Evolutionary conservation across 2,113 vertebrate species (phyloP).

Genomic region (Lates calcarifer): DNA sequence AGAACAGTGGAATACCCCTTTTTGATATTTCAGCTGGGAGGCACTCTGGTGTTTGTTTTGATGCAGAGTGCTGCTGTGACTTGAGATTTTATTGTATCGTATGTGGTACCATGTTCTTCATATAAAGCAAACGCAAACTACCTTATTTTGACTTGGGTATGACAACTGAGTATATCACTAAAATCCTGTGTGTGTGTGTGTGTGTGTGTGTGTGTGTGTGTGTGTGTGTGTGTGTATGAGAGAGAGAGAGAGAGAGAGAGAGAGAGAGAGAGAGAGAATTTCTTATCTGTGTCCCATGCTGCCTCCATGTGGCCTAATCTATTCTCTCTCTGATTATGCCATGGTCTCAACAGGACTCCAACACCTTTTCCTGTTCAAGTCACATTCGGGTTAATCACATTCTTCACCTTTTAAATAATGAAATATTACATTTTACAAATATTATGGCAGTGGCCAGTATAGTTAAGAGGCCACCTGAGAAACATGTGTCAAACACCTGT

Average conservation of each 20-base stretch:
- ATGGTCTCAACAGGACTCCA: neutral
- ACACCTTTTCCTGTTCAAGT: neutral
- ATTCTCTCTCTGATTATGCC: neutral
- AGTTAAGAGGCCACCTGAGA: neutral
- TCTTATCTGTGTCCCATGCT: conserved; percentile 26
- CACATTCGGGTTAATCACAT: neutral
- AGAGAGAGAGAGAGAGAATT: neutral
- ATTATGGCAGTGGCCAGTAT: neutral
- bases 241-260: neutral
- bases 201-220: neutral
- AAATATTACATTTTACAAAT: neutral
- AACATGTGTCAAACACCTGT: neutral
- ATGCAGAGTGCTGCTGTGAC: neutral
- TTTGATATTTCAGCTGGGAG: conserved; percentile 19
- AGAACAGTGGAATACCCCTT: neutral
- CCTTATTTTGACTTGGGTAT: neutral
- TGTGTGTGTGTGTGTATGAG: neutral
- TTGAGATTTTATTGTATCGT: neutral
- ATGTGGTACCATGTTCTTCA: neutral
- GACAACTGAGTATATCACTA: neutral
- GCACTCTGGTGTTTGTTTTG: conserved; percentile 9
- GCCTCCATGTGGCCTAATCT: conserved; percentile 46
- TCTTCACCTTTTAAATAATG: neutral
- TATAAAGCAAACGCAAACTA: neutral
- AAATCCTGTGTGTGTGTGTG: neutral